phyloP scores from a whole-genome alignment of 2,888 invertebrate genomes.

The Eupithecia exiguata region DNA sequence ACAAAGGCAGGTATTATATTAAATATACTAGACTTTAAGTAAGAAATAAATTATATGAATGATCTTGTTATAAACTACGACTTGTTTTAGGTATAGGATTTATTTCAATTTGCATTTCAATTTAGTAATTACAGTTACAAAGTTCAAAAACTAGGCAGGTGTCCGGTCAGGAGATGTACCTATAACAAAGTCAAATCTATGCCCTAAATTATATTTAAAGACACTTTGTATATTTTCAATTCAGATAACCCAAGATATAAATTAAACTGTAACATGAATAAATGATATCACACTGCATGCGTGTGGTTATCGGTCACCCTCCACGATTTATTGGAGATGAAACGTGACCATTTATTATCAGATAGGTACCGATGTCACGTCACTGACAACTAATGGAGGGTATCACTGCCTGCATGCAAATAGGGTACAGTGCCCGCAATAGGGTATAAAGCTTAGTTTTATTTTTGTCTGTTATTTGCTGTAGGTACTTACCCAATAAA shows the following conservation, averaged over 20 bases:
- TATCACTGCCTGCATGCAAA: conserved; percentile 2
- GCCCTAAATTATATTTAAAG: background rate
- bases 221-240: background rate
- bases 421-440: background rate
- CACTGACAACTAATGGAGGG: conserved; percentile 17
- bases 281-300: conserved; percentile 1
- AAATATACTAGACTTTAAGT: too few relatives aligned
- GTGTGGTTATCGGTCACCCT: conserved; percentile 12
- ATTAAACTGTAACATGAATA: conserved; percentile 1
- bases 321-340: conserved; percentile 21
- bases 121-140: too few relatives aligned
- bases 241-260: background rate
- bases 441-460: too few relatives aligned
- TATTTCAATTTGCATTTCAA: too few relatives aligned
- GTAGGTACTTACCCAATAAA: too few relatives aligned
- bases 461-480: too few relatives aligned
- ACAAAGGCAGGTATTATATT: too few relatives aligned
- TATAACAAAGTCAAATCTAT: background rate
- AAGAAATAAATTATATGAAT: too few relatives aligned
- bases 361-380: conserved; percentile 14
- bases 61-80: too few relatives aligned
- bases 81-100: too few relatives aligned
- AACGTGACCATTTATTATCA: conserved; percentile 23
- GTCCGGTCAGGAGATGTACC: too few relatives aligned
- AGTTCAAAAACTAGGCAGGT: too few relatives aligned